These are phyloP conservation scores for Catagonus wagneri DNA, from an alignment of 2,113 vertebrate species.

Conservation along the genomic window DNA sequence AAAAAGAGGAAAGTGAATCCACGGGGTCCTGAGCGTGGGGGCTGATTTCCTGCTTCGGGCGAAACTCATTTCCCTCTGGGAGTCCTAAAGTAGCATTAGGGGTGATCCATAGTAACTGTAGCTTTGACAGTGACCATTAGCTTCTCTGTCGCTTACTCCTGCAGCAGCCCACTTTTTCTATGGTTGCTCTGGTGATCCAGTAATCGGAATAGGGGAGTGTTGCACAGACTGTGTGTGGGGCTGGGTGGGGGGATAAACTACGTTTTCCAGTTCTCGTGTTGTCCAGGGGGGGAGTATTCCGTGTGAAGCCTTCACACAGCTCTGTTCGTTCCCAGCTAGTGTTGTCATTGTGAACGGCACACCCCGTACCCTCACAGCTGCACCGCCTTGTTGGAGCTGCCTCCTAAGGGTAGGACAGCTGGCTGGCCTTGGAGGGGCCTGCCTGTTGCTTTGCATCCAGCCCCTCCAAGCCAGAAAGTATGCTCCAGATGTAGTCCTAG, in stretches of 20 bases:
- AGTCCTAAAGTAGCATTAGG: background rate
- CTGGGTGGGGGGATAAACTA: background rate
- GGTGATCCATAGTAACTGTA: background rate
- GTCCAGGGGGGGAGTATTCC: background rate
- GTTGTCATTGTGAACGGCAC: background rate
- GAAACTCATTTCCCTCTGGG: background rate
- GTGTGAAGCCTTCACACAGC: background rate
- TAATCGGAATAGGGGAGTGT: background rate
- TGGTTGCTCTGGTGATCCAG: background rate
- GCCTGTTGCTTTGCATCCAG: background rate
- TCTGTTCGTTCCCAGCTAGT: background rate
- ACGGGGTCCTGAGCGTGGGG: no score
- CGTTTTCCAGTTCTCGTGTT: background rate
- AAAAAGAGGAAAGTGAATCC: no score
- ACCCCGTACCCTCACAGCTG: background rate
- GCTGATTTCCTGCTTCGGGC: no score
- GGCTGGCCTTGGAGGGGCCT: background rate
- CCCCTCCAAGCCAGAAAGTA: background rate
- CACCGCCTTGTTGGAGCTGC: background rate
- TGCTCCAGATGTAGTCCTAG: background rate
- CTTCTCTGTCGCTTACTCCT: background rate
- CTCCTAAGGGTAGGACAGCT: background rate
- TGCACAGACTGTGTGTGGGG: background rate
- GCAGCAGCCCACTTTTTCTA: background rate
- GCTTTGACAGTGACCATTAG: background rate